Conservation (phyloP, 2,113 vertebrate species). For the Bubo blakistoni region DNA sequence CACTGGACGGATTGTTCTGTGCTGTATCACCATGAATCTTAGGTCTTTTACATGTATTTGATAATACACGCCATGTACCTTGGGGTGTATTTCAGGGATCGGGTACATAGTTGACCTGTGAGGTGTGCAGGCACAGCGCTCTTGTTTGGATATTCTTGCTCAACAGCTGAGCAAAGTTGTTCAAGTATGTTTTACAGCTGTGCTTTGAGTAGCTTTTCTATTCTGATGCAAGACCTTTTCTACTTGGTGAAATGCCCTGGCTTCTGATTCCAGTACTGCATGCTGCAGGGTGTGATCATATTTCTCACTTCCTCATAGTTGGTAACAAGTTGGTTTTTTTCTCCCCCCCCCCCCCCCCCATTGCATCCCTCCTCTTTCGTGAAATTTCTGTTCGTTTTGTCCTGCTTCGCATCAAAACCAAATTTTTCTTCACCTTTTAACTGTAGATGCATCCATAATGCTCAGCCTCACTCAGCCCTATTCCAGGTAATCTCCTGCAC, state of each 20-base stretch:
- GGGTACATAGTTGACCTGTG: background rate
- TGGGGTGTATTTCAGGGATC: background rate
- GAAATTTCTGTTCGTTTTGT: background rate
- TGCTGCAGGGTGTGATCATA: background rate
- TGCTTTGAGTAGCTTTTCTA: background rate
- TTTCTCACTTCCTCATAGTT: background rate
- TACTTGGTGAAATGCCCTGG: background rate
- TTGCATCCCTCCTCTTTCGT: background rate
- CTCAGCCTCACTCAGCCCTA: background rate
- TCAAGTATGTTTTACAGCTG: background rate
- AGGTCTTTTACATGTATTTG: background rate
- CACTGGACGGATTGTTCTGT: fast-evolving
- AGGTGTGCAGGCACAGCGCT: background rate
- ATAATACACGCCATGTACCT: no score
- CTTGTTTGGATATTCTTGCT: background rate
- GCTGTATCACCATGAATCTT: fast-evolving
- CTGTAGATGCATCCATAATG: background rate
- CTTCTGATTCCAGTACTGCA: background rate
- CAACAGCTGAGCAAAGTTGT: background rate
- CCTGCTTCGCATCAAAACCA: background rate
- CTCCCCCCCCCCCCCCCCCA: fast-evolving
- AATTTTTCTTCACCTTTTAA: background rate
- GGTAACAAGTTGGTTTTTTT: no score
- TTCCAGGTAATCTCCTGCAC: background rate
- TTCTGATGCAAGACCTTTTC: slow-evolving; percentile 23